phyloP scores from a whole-genome alignment of 2,888 invertebrate species.

The Pollenia angustigena region DNA sequence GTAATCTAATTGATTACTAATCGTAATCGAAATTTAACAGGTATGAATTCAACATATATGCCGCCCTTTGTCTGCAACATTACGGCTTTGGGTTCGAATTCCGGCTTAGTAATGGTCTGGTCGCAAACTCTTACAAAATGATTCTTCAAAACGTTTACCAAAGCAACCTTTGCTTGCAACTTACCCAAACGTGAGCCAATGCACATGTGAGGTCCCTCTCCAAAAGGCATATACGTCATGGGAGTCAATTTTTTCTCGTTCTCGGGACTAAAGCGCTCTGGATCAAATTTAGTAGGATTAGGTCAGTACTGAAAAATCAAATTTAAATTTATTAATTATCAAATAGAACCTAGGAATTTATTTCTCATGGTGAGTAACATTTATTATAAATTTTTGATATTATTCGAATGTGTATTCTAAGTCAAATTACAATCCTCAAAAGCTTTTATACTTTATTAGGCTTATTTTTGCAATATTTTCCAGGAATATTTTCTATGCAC shows the following conservation, averaged over 20 bases:
- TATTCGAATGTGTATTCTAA: too few species aligned
- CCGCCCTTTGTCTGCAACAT: slow-evolving; percentile 77
- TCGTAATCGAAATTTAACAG: too few species aligned
- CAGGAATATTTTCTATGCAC: too few species aligned
- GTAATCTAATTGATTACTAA: too few species aligned
- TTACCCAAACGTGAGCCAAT: slow-evolving; percentile 55
- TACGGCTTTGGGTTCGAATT: slow-evolving; percentile 78
- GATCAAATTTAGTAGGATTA: slow-evolving; percentile 72
- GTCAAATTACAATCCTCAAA: too few species aligned
- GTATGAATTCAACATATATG: too few species aligned
- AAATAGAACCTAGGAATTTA: too few species aligned
- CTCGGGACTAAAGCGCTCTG: slow-evolving; percentile 79
- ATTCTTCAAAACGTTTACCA: slow-evolving; percentile 80
- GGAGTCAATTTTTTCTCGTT: slow-evolving; percentile 15
- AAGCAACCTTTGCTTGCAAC: slow-evolving; percentile 76
- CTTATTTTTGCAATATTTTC: too few species aligned
- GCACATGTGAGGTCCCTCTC: slow-evolving; percentile 80
- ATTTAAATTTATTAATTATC: neutral
- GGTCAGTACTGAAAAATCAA: slow-evolving; percentile 75
- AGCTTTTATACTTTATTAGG: too few species aligned
- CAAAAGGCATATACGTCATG: slow-evolving; percentile 79
- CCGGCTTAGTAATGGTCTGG: slow-evolving; percentile 72
- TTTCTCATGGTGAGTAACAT: too few species aligned
- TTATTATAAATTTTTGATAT: too few species aligned
- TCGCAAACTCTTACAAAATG: slow-evolving; percentile 77